These are phyloP conservation scores for Chionomys nivalis DNA, from an alignment of 2,113 vertebrate genomes.

Conservation along the genomic window DNA sequence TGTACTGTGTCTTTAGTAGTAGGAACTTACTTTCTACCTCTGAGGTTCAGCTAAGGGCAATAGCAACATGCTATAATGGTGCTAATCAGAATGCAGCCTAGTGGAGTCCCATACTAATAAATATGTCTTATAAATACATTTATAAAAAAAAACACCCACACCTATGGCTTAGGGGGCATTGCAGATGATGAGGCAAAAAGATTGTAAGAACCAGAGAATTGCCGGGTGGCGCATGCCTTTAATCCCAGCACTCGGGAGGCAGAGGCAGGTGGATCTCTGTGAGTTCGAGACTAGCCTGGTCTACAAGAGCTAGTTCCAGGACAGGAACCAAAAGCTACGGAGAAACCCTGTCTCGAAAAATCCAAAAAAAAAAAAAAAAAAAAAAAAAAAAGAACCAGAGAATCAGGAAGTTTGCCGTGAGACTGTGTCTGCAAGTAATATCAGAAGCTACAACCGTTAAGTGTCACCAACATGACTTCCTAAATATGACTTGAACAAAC, in stretches of 20 bases:
- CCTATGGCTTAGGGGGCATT: background rate
- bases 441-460: no score
- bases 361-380: no score
- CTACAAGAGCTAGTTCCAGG: no score
- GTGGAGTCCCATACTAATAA: background rate
- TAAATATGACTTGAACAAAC: background rate
- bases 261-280: no score
- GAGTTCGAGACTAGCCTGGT: no score
- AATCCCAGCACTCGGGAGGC: no score
- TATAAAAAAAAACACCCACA: background rate
- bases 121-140: no score
- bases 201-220: background rate
- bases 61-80: background rate
- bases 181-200: background rate
- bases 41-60: background rate
- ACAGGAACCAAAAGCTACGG: no score
- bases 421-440: background rate
- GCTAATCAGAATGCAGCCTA: background rate
- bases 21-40: background rate
- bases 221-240: no score
- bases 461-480: background rate
- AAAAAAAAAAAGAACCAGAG: background rate
- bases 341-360: no score
- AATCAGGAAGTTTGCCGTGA: background rate
- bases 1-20: background rate